phyloP scores from a whole-genome alignment of 2,797 vertebrate genomes.

The Paguma larvata region DNA sequence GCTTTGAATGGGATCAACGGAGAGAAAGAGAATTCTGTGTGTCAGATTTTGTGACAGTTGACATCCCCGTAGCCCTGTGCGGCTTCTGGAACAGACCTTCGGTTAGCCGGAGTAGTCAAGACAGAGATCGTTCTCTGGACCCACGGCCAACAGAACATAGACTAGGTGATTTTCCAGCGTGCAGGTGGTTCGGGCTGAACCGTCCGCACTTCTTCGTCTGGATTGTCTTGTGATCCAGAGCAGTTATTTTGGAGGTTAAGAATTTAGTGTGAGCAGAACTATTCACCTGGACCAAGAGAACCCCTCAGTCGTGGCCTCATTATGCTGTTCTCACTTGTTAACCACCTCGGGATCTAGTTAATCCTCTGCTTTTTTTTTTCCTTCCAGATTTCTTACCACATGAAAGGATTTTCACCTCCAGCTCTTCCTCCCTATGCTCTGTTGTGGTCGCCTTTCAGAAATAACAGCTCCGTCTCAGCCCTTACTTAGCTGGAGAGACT shows the following conservation, averaged over 20 bases:
- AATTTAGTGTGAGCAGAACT: not conserved
- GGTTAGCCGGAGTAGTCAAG: not conserved
- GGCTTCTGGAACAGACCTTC: not conserved
- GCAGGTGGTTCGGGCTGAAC: not conserved
- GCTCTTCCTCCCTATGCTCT: not conserved
- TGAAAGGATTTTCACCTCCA: not conserved
- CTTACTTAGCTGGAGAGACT: not conserved
- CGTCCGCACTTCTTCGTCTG: not conserved
- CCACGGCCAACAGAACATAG: not conserved
- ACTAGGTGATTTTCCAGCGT: not conserved
- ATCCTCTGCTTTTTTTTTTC: not conserved
- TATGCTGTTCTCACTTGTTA: not conserved
- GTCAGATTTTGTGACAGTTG: not conserved
- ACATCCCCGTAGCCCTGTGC: accelerated
- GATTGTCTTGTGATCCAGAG: not conserved
- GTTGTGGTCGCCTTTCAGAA: not conserved
- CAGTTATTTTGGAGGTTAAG: not conserved
- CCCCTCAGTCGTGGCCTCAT: not conserved
- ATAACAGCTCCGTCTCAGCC: not conserved
- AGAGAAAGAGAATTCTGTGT: not conserved
- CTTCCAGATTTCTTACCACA: not conserved
- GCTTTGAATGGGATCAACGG: not conserved
- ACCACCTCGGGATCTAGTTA: not conserved
- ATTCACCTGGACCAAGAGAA: not conserved
- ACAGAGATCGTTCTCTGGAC: not conserved